phyloP scores from a whole-genome alignment of 30 jellyfish, hydroid and myxozoan species.

The Kudoa iwatai region DNA sequence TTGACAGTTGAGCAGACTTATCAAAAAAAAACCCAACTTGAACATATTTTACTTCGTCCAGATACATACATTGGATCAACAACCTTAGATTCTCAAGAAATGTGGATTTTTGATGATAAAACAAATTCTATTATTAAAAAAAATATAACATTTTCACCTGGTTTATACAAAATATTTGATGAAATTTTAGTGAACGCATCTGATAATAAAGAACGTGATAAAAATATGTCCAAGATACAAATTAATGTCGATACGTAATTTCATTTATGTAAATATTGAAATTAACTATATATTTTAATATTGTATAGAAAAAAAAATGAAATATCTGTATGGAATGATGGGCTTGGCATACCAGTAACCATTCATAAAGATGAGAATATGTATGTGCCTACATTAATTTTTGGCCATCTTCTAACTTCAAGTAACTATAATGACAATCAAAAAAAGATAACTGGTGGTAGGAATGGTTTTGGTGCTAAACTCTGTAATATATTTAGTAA shows the following conservation, averaged over 20 bases:
- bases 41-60: slow-evolving; percentile 70
- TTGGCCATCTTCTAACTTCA: slow-evolving; percentile 91
- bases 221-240: slow-evolving; percentile 30
- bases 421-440: slow-evolving; percentile 79
- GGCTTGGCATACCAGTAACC: slow-evolving; percentile 70
- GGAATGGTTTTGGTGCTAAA: slow-evolving; percentile 97
- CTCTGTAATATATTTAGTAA: slow-evolving; percentile 72
- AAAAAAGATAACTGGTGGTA: slow-evolving; percentile 94
- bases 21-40: slow-evolving; percentile 75
- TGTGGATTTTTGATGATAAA: slow-evolving; percentile 86
- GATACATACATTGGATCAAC: slow-evolving; percentile 84
- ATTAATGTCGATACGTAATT: slow-evolving; percentile 34
- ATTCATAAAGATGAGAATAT: slow-evolving; percentile 68
- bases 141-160: slow-evolving; percentile 46
- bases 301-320: slow-evolving; percentile 21
- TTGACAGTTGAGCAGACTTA: slow-evolving; percentile 46
- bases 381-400: slow-evolving; percentile 74
- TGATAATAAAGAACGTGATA: slow-evolving; percentile 78
- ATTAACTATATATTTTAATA: no score
- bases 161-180: slow-evolving; percentile 73
- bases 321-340: slow-evolving; percentile 81
- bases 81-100: slow-evolving; percentile 20
- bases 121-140: slow-evolving; percentile 12
- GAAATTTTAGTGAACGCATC: slow-evolving; percentile 96
- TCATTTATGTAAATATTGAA: no score